Evolutionary conservation across 1,140 invertebrate species (phyloP).

Genomic region (Acromyrmex heyeri): DNA sequence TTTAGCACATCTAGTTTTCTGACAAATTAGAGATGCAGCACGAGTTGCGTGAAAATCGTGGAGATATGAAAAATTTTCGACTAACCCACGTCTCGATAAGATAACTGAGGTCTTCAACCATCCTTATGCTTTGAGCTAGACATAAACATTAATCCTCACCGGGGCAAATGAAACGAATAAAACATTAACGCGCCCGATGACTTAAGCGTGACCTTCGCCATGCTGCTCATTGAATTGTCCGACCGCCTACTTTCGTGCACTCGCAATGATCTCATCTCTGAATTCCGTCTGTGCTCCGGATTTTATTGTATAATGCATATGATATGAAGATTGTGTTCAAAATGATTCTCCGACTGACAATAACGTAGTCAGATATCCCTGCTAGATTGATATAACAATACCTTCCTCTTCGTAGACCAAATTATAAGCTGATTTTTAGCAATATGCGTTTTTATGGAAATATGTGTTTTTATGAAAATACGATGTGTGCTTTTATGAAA

Average conservation of each 20-base stretch:
- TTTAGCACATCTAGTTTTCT: background rate
- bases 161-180: conserved; percentile 31
- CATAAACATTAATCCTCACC: conserved; percentile 24
- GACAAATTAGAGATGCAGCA: background rate
- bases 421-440: background rate
- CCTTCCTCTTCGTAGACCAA: background rate
- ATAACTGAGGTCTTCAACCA: background rate
- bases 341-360: background rate
- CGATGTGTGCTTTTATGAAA: background rate
- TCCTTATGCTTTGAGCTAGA: conserved; percentile 5
- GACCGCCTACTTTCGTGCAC: conserved; percentile 73
- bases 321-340: background rate
- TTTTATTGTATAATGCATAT: conserved; percentile 53
- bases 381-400: background rate
- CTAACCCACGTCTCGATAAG: background rate
- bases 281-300: conserved; percentile 70
- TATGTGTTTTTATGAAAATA: background rate
- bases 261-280: conserved; percentile 82
- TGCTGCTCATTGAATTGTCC: conserved; percentile 55
- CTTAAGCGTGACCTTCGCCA: conserved; percentile 71
- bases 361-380: background rate
- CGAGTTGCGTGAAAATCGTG: background rate
- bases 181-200: conserved; percentile 67
- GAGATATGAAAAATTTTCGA: background rate
- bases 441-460: too few species aligned